Base-by-base conservation (phyloP, 1,140 invertebrate species). In the Bombus terrestris region DNA sequence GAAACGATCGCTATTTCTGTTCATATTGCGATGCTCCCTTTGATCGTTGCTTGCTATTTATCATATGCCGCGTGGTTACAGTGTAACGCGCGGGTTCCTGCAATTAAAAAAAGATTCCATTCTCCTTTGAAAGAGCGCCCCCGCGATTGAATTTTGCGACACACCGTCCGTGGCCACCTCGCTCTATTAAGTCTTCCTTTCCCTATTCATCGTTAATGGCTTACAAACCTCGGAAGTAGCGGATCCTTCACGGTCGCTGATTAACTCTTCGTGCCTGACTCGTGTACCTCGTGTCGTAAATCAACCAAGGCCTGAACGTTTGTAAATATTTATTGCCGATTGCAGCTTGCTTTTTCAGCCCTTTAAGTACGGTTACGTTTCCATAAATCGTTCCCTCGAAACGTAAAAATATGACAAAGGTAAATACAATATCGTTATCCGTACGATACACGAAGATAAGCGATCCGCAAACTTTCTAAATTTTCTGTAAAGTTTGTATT, bases 1-100 rank as follows among this genome's bases (percentile, higher is more conserved):
- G 71, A 86, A 89, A 69, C 39, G 66, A 73, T 83, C 59, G 76
- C 84, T 75, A 69, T 86, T 83, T 89, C 74, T 85, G 53, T 66
- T 76, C 72, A 15, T 68, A 59, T 78, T n/a, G 39, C 53, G 66
- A 53, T 59, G 53, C 53, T 47, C 80, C 85, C 77, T 74, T 43
- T 89, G 74, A 83, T 82, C 76, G 69, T 68, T 62, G 5, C 62
- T 66, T 37, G 18, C 41, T 81, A 80, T 81, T 81, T 81, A 80
- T 81, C 69, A 72, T 73, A 73, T 28, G 13, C 15, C 28, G 18
- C 62, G 69, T 39, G 53, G 28, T 78, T 59, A 78, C 73, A 75
- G 41, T 47, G 72, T 32, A 35, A 57, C 62, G 28, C 53, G n/a
- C 39, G 12, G 41, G 13, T 37, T 22, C 28, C 37, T 77, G 39